Conservation (phyloP, 2,888 invertebrate species). For the Papilio demoleus region DNA sequence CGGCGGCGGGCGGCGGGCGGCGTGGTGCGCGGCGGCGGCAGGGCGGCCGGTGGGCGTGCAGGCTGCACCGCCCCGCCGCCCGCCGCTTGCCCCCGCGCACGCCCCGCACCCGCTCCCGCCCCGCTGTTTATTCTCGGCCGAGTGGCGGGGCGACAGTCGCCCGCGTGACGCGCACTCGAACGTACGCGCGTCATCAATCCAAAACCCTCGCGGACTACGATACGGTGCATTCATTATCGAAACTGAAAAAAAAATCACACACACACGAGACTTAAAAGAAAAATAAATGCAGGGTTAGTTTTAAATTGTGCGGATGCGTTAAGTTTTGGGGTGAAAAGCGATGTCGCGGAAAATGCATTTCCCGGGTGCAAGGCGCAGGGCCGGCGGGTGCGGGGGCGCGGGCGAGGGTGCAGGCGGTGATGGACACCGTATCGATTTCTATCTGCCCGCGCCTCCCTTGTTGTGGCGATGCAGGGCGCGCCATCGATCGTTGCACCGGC, state of each 20-base stretch:
- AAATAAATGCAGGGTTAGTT: constrained; percentile 34
- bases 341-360: constrained; percentile 77
- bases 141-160: constrained; percentile 79
- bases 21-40: constrained; percentile 56
- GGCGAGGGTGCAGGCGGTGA: constrained; percentile 82
- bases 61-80: constrained; percentile 59
- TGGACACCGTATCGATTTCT: constrained; percentile 85
- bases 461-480: constrained; percentile 79
- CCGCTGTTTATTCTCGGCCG: constrained; percentile 80
- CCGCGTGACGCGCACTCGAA: constrained; percentile 77
- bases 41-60: constrained; percentile 81
- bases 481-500: constrained; percentile 80
- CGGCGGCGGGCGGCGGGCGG: constrained; percentile 49
- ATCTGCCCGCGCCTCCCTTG: constrained; percentile 83
- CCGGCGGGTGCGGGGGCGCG: constrained; percentile 66
- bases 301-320: constrained; percentile 49
- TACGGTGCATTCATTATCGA: constrained; percentile 76
- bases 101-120: constrained; percentile 63
- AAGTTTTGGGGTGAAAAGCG: constrained; percentile 58
- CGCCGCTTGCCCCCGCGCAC: constrained; percentile 61
- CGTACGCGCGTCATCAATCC: constrained; percentile 67
- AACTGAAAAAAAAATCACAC: constrained; percentile 64
- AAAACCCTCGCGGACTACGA: constrained; percentile 61
- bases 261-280: constrained; percentile 46
- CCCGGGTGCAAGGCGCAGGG: constrained; percentile 80